Base-by-base conservation (phyloP, 2,888 invertebrate genomes). In the Plebejus melissa region DNA sequence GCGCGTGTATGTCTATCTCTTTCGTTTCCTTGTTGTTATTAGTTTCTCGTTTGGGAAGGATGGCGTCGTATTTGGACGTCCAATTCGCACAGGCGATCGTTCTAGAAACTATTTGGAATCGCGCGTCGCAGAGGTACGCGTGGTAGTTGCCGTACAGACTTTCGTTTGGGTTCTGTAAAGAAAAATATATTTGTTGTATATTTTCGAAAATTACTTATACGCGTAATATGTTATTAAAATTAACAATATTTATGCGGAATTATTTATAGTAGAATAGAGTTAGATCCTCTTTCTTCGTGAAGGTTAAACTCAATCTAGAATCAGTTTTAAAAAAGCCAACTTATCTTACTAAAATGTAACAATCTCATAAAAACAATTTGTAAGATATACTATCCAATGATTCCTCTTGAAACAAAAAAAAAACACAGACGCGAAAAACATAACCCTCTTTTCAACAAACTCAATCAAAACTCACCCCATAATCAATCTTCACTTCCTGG, bases 51-150 rank as follows among this genome's bases (percentile, higher is more conserved):
- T 87, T 94, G 69, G 84, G 86, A 76, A 93, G 89, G 70, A 87
- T 78, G 13, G 95, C 96, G 82, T 97, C 96, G 89, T 98, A 99
- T 74, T 94, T 95, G 78, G 96, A 96, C 5, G 95, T 95, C 98
- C 98, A 99, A 75, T 94, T 93, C 0, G 91, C 86, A 85, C 98
- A 98, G 0, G 97, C 97, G 50, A 95, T 89, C 69, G 96, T 94
- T 83, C 97, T 96, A 9, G 95, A 94, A 41, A 95, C 94, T 75
- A 98, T 96, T 85, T 96, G 96, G 83, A 95, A 95, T 79, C 97
- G 94, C 0, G 98, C 98, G 86, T 98, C 97, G 84, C 96, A 96
- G 50, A 99, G 93, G 89, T 98, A 98, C 0, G 97, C 97, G 89
- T 97, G 96, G 87, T 97, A 97, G 87, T 97, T 97, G 54, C 96